Percentiles rank a stretch among this genome's conserved stretches.
These are phyloP conservation scores for Barnardius zonarius DNA, from an alignment of 2,113 vertebrate genomes.

Conservation along the genomic window DNA sequence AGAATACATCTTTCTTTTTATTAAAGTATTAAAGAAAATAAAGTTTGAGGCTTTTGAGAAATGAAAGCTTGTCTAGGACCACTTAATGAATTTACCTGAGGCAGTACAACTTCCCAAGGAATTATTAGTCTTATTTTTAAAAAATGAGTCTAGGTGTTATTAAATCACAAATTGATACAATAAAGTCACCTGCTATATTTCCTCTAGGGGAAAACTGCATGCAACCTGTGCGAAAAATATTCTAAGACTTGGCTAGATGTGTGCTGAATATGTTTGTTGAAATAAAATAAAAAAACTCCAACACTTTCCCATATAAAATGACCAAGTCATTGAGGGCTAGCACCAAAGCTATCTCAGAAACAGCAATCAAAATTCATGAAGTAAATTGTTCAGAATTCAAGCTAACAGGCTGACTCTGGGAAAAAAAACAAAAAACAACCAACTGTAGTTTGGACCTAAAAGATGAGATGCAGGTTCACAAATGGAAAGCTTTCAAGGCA, in stretches of 20 bases:
- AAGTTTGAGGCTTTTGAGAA: conserved; percentile 30
- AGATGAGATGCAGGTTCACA: background rate
- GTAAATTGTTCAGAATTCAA: background rate
- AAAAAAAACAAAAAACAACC: background rate
- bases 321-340: background rate
- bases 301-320: background rate
- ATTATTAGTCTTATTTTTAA: background rate
- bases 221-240: background rate
- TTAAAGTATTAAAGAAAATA: background rate
- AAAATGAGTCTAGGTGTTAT: conserved; percentile 5
- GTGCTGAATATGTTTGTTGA: background rate
- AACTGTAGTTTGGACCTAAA: background rate
- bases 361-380: background rate
- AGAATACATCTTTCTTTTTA: background rate
- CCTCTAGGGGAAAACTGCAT: background rate
- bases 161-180: conserved; percentile 31
- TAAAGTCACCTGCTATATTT: conserved; percentile 29
- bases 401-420: background rate
- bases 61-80: background rate
- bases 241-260: background rate
- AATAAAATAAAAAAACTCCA: background rate
- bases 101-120: conserved; percentile 3
- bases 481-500: background rate
- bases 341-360: background rate
- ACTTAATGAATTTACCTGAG: conserved; percentile 12